Conservation (phyloP, 2,113 vertebrate genomes). For the Trichechus manatus region DNA sequence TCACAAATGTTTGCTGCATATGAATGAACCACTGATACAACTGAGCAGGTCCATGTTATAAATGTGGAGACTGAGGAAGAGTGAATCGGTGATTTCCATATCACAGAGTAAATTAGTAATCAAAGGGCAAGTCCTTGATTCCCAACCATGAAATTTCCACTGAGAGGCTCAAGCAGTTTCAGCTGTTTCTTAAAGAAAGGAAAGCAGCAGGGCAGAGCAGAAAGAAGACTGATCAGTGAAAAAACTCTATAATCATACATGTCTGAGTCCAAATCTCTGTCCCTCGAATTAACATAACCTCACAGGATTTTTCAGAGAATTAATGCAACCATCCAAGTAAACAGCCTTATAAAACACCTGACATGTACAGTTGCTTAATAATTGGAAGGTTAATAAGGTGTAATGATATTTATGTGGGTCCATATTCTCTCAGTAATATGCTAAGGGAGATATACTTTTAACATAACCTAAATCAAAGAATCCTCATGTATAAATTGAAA, state of each 20-base stretch:
- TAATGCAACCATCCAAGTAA: not conserved
- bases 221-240: not conserved
- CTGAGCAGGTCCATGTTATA: not conserved
- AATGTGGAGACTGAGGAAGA: not conserved
- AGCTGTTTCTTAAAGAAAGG: not conserved
- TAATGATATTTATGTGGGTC: slow-evolving; percentile 36
- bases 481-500: not conserved
- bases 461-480: not conserved
- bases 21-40: not conserved
- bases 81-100: not conserved
- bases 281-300: not conserved
- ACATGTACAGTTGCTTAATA: not conserved
- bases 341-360: not conserved
- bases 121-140: not conserved
- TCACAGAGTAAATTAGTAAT: not conserved
- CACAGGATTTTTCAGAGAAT: not conserved
- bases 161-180: not conserved
- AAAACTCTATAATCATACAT: not conserved
- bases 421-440: slow-evolving; percentile 5
- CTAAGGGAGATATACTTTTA: not conserved
- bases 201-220: not conserved
- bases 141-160: not conserved
- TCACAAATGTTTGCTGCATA: not conserved
- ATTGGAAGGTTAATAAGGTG: not conserved
- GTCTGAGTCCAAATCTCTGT: not conserved